Evolutionary conservation across 2,113 vertebrate species (phyloP).

Genomic region (Lanius ludovicianus): DNA sequence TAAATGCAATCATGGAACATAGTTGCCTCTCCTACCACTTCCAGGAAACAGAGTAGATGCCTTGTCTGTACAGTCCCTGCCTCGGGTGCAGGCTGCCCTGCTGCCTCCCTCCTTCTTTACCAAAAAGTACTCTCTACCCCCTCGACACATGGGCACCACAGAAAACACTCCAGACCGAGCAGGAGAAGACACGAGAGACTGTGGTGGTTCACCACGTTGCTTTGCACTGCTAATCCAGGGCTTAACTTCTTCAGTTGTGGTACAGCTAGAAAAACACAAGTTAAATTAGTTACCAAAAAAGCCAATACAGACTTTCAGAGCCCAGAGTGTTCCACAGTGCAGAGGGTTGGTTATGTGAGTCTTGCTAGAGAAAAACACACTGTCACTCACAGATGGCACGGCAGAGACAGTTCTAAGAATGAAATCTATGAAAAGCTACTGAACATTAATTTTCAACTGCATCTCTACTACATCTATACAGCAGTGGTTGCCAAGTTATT

Average conservation of each 20-base stretch:
- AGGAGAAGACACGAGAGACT: not conserved
- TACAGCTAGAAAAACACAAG: not conserved
- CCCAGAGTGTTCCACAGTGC: not conserved
- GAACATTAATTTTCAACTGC: conserved; percentile 17
- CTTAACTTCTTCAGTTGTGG: not conserved
- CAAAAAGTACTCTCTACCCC: not conserved
- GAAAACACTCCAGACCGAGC: not conserved
- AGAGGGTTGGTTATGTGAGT: not conserved
- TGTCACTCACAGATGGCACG: not conserved
- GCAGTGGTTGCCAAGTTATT: not conserved
- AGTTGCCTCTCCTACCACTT: not conserved
- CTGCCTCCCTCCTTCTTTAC: not conserved
- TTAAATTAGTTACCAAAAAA: not conserved
- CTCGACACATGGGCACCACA: fast-evolving
- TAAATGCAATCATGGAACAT: not conserved
- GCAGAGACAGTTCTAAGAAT: not conserved
- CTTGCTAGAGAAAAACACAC: not conserved
- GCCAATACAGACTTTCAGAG: not conserved
- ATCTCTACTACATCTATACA: not conserved
- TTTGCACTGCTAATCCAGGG: not conserved
- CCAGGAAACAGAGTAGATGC: not conserved
- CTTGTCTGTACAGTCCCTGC: not conserved
- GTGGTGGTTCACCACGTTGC: not conserved
- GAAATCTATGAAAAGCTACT: conserved; percentile 5
- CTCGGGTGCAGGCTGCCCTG: not conserved